Base-by-base conservation (phyloP, 2,888 invertebrate species). In the Zhuqinia jingwanae region DNA sequence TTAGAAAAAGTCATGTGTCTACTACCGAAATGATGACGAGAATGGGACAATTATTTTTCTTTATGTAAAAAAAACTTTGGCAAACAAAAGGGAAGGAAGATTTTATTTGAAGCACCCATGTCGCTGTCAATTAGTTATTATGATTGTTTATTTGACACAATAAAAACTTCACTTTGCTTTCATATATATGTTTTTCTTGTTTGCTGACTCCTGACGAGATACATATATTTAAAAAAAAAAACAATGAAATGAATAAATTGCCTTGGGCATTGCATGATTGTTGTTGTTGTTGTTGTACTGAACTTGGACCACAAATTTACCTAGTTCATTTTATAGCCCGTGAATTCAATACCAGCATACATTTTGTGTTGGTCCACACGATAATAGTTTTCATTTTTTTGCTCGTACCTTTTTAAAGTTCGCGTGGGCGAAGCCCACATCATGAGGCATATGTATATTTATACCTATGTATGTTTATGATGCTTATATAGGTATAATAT, bases 381-480 rank as follows among this genome's bases (percentile, higher is more conserved):
- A 60, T 27, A 60, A 27, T 27, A 60, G 11, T 36, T 30, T 63
- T 63, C 22, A 17, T 36, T n/a, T 63, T 36, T 63, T 68, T 8
- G 65, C 42, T 68, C 11, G 17, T 20, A 68, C 65, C 45, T 68
- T 36, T 68, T 36, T 0, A 20, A 30, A 45, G 11, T 6, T 36
- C n/a, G 65, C 65, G 65, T 68, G 65, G 65, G 65, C 65, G 45
- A 68, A 68, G 22, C 42, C 65, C 20, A 68, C 42, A 68, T 42
- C 42, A 42, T 36, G 65, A 17, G 36, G n/a, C 63, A 56, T 56
- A 20, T 56, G 11, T 36, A 58, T 25, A 58, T 22, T 13, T 13
- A 27, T 25, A 6, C 27, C 11, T 27, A 20, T 22, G 17, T 5
- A 63, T 17, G 1, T 36, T 5, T 30, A n/a, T n/a, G n/a, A n/a